A percentile compares a stretch with the other conserved stretches of the same genome.
phyloP scores from a whole-genome alignment of 2,888 invertebrate genomes.

The Luperina testacea region DNA sequence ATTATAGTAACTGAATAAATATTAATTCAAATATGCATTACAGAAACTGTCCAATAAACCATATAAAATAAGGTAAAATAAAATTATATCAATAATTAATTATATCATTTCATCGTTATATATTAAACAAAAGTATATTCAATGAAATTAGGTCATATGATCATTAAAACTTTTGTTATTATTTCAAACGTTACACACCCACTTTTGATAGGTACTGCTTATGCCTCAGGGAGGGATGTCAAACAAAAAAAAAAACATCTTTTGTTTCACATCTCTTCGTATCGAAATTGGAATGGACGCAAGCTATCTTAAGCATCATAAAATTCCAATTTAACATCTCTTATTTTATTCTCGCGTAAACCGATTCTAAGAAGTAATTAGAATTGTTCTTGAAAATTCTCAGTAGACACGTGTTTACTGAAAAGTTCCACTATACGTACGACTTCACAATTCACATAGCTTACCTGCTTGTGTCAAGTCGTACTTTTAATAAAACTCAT shows the following conservation, averaged over 20 bases:
- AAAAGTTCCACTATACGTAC: neutral
- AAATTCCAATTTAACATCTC: constrained; percentile 47
- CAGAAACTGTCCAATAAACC: no score
- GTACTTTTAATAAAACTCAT: neutral
- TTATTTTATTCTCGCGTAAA: constrained; percentile 34
- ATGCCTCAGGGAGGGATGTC: neutral
- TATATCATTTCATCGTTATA: no score
- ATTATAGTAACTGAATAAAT: no score
- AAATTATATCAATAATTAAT: no score
- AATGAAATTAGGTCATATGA: no score
- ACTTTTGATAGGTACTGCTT: neutral
- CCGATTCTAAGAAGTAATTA: constrained; percentile 51
- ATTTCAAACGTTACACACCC: no score
- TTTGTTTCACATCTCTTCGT: constrained; percentile 3
- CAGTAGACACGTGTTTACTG: neutral
- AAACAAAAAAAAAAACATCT: neutral
- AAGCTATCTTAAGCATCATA: constrained; percentile 37
- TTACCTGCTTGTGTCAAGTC: neutral
- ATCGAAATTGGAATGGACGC: constrained; percentile 21
- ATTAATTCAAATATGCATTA: no score
- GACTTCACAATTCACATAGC: neutral
- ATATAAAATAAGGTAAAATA: no score
- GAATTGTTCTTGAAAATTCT: constrained; percentile 34
- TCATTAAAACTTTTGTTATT: no score
- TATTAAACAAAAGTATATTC: no score